Evolutionary conservation across 30 jellyfish, hydroid and myxozoan genomes (phyloP).

Genomic region (Turritopsis rubra): DNA sequence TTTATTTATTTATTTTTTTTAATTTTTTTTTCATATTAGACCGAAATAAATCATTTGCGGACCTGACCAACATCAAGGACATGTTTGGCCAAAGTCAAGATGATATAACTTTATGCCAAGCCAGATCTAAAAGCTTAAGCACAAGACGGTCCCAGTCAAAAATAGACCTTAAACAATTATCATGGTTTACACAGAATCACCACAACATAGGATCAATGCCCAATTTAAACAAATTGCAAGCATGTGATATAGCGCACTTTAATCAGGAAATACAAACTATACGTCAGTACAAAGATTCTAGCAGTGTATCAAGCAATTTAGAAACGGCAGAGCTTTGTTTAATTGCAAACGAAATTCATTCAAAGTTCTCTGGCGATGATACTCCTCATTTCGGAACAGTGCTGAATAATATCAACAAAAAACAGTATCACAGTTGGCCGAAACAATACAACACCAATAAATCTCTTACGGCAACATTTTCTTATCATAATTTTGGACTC

Average conservation of each 20-base stretch:
- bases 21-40: no score
- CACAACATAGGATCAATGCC: neutral
- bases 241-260: neutral
- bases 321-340: constrained; percentile 26
- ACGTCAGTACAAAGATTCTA: neutral
- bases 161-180: neutral
- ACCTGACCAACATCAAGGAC: no score
- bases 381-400: neutral
- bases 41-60: no score
- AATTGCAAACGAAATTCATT: constrained; percentile 24
- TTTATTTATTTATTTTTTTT: no score
- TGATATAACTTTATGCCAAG: neutral
- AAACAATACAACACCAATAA: constrained; percentile 3
- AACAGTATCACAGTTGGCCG: constrained; percentile 33
- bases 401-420: neutral
- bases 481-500: constrained; percentile 24
- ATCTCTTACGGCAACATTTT: neutral
- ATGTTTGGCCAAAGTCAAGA: neutral
- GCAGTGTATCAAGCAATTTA: neutral
- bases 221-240: neutral
- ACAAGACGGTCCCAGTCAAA: neutral
- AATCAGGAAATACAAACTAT: neutral
- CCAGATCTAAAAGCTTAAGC: neutral
- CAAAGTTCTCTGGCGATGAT: neutral
- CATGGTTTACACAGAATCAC: neutral